Percentiles rank a stretch among this genome's conserved stretches.
phyloP scores from a whole-genome alignment of 2,113 vertebrate species.

The Himantopus leucocephalus region DNA sequence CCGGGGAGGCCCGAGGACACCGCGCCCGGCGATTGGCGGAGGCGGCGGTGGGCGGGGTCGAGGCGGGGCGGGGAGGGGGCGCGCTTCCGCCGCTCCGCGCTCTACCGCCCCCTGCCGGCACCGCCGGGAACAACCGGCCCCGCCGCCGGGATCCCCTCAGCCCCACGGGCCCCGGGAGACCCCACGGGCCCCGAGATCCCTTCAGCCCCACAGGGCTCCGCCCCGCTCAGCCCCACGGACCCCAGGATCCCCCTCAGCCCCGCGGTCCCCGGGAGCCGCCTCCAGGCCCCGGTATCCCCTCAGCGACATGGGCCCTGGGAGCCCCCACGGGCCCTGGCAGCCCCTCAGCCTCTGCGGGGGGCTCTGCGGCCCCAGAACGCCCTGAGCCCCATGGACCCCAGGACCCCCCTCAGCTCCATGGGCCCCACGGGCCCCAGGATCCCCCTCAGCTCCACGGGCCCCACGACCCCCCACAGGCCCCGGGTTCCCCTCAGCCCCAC shows the following conservation, averaged over 20 bases:
- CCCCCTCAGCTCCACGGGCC: background rate
- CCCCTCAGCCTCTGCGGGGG: no score
- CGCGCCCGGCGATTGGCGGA: background rate
- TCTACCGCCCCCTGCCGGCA: background rate
- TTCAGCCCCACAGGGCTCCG: no score
- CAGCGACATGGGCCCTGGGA: no score
- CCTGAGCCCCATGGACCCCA: background rate
- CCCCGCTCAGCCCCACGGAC: no score
- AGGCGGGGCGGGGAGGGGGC: background rate
- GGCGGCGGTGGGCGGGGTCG: background rate
- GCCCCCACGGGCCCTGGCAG: background rate
- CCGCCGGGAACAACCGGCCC: background rate
- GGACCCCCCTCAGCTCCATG: no score
- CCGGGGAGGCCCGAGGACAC: background rate
- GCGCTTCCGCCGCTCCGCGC: background rate
- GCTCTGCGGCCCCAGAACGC: no score
- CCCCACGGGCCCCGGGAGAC: fast-evolving
- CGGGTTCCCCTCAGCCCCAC: no score
- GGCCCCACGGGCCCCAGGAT: background rate
- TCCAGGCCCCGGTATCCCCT: background rate
- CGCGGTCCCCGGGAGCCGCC: no score
- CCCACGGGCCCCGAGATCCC: no score
- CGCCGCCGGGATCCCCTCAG: background rate
- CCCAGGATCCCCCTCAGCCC: background rate
- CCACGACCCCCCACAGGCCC: background rate